Conservation (phyloP, 2,888 invertebrate genomes). For the Xanthorhoe spadicearia region DNA sequence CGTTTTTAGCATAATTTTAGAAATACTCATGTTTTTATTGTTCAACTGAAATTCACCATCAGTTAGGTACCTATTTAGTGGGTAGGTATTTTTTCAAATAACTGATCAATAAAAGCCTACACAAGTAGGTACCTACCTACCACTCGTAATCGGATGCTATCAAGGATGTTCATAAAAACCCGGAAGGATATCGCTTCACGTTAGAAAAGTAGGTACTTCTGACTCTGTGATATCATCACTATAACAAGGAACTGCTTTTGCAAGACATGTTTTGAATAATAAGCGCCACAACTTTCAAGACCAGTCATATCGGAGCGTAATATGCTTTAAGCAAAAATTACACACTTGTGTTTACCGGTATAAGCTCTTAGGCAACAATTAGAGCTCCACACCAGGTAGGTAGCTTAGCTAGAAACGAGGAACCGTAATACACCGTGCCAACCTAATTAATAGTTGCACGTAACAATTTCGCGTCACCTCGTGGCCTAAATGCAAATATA, state of each 20-base stretch:
- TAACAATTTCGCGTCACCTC: conserved; percentile 64
- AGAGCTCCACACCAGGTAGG: background rate
- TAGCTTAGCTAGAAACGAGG: too few species aligned
- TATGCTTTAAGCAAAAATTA: too few species aligned
- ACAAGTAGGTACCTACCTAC: too few species aligned
- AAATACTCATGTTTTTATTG: too few species aligned
- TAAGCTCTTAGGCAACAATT: background rate
- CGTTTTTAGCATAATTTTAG: too few species aligned
- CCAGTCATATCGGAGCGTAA: too few species aligned
- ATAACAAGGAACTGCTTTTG: conserved; percentile 28
- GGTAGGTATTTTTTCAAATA: too few species aligned
- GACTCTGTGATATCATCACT: background rate
- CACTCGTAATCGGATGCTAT: too few species aligned
- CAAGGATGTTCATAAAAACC: conserved; percentile 6
- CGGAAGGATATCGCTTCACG: conserved; percentile 1
- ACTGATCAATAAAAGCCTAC: too few species aligned
- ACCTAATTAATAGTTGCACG: conserved; percentile 54
- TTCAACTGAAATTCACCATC: too few species aligned
- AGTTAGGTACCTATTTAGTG: too few species aligned
- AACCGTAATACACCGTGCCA: background rate
- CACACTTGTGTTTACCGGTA: background rate
- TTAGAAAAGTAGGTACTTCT: conserved; percentile 24
- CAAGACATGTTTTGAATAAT: conserved; percentile 33
- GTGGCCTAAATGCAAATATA: conserved; percentile 80
- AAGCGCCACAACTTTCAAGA: conserved; percentile 20